These are phyloP conservation scores for Epinephelus malabaricus DNA, from an alignment of 2,797 vertebrate species.

Conservation along the genomic window DNA sequence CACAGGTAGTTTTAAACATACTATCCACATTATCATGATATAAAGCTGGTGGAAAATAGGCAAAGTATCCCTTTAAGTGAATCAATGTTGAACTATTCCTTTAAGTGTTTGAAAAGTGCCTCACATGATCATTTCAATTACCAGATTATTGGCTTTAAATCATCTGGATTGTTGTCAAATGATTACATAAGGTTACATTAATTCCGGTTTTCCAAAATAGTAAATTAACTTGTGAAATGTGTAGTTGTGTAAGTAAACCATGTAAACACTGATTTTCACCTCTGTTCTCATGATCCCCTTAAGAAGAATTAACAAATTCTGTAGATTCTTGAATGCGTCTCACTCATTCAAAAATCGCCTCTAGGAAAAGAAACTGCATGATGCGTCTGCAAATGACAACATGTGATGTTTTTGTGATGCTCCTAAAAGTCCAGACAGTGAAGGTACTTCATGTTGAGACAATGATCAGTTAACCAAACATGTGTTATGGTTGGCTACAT, in stretches of 20 bases:
- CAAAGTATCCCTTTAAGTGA: too few species aligned
- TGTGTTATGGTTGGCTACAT: constrained; percentile 66
- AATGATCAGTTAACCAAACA: constrained; percentile 50
- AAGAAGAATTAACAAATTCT: constrained; percentile 59
- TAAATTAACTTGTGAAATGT: constrained; percentile 5
- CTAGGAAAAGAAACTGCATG: background rate
- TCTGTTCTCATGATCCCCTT: constrained; percentile 62
- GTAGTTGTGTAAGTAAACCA: background rate
- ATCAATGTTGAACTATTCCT: background rate
- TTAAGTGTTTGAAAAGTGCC: background rate
- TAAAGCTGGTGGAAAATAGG: too few species aligned
- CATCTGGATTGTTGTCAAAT: background rate
- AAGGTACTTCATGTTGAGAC: constrained; percentile 22
- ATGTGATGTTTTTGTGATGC: constrained; percentile 46
- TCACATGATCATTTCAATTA: background rate
- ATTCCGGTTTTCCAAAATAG: background rate
- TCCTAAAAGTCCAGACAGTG: background rate
- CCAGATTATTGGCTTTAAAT: background rate
- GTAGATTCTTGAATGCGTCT: constrained; percentile 15
- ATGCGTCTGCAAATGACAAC: background rate
- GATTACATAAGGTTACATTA: background rate
- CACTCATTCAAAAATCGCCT: background rate
- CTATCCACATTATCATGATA: too few species aligned
- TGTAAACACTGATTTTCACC: constrained; percentile 24
- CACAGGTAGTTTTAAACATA: too few species aligned